A percentile compares a stretch with the other conserved stretches of the same genome.
Conservation (phyloP, 2,113 vertebrate genomes). For the Labeo catla region DNA sequence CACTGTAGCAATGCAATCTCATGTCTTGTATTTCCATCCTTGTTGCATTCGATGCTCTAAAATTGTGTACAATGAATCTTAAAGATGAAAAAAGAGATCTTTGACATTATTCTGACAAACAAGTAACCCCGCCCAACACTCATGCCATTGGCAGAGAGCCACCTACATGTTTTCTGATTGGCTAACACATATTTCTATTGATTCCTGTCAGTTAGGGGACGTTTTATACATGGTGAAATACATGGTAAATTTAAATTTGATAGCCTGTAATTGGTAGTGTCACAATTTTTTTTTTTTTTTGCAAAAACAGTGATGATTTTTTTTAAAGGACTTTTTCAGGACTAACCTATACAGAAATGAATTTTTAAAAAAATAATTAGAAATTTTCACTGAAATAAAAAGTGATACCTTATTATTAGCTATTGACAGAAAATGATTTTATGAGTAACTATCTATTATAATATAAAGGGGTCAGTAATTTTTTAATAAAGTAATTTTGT, state of each 20-base stretch:
- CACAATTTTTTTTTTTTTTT: too few relatives aligned
- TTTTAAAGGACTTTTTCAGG: too few relatives aligned
- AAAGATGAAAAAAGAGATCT: neutral
- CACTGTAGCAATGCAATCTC: conserved; percentile 44
- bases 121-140: neutral
- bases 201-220: neutral
- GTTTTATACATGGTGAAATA: neutral
- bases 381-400: too few relatives aligned
- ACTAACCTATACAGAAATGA: too few relatives aligned
- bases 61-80: neutral
- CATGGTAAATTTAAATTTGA: neutral
- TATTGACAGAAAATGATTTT: too few relatives aligned
- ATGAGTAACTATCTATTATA: too few relatives aligned
- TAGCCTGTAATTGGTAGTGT: neutral
- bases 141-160: neutral
- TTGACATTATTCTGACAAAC: neutral
- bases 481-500: too few relatives aligned
- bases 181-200: neutral
- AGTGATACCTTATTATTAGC: too few relatives aligned
- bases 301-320: too few relatives aligned
- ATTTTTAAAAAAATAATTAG: too few relatives aligned
- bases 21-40: neutral
- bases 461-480: too few relatives aligned
- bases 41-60: neutral
- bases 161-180: neutral